Evolutionary conservation across 2,113 vertebrate species (phyloP).

Genomic region (Diadophis punctatus): DNA sequence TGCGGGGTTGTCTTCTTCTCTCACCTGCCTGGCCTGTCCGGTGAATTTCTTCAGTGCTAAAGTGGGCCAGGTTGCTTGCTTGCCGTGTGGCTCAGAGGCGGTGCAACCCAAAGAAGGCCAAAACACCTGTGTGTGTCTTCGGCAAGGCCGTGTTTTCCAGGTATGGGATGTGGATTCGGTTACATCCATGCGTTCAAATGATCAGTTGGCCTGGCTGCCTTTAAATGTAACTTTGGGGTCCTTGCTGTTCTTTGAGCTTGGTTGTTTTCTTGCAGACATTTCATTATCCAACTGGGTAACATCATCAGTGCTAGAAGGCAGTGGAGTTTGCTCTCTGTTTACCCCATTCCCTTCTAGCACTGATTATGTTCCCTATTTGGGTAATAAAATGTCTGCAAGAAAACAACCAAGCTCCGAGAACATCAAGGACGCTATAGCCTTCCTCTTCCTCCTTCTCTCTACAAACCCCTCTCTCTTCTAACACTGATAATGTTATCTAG

Average conservation of each 20-base stretch:
- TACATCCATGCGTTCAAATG: neutral
- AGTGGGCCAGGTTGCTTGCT: slow-evolving; percentile 64
- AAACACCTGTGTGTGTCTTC: slow-evolving; percentile 70
- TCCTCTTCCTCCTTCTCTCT: neutral
- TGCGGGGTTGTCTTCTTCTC: neutral
- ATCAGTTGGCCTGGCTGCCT: neutral
- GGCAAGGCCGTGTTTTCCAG: slow-evolving; percentile 79
- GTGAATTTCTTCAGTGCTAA: slow-evolving; percentile 74
- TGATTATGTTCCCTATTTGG: neutral
- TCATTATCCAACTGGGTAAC: neutral
- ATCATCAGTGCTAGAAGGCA: neutral
- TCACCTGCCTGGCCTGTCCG: slow-evolving; percentile 75
- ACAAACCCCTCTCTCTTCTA: no score
- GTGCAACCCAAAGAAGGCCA: slow-evolving; percentile 78
- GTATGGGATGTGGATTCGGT: slow-evolving; percentile 51
- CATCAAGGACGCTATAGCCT: neutral
- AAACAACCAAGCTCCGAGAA: neutral
- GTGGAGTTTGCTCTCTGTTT: neutral
- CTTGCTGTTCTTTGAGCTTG: neutral
- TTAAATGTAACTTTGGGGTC: neutral
- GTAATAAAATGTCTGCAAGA: neutral
- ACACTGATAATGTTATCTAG: no score
- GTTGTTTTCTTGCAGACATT: neutral
- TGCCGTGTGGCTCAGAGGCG: slow-evolving; percentile 77
- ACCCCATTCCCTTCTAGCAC: neutral